Conservation (phyloP, 2,113 vertebrate species). For the Lasiurus borealis region DNA sequence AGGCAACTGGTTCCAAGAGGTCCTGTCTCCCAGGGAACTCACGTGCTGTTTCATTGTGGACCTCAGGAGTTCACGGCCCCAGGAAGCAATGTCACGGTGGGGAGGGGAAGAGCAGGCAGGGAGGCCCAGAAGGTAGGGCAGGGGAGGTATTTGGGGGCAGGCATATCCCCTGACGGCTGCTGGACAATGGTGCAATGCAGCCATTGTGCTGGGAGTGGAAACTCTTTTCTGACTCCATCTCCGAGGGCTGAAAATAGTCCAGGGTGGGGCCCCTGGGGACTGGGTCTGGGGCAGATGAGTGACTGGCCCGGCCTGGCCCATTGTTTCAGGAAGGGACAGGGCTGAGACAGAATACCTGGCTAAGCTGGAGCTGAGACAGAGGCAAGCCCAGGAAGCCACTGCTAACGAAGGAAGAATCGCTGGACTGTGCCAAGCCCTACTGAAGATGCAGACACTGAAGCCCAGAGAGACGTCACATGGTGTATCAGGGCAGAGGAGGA, state of each 20-base stretch:
- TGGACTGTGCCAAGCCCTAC: background rate
- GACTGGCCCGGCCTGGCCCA: background rate
- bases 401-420: background rate
- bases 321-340: slow-evolving; percentile 65
- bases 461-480: background rate
- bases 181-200: slow-evolving; percentile 63
- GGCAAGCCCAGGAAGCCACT: background rate
- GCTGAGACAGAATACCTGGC: background rate
- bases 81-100: slow-evolving; percentile 8
- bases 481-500: background rate
- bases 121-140: background rate
- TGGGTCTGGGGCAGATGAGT: slow-evolving; percentile 6
- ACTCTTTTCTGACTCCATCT: slow-evolving; percentile 64
- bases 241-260: slow-evolving; percentile 71
- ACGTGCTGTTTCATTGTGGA: background rate
- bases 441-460: background rate
- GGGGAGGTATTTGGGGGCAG: slow-evolving; percentile 45
- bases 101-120: background rate
- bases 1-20: background rate
- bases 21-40: background rate
- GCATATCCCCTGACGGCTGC: background rate
- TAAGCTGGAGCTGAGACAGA: background rate
- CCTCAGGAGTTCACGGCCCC: background rate
- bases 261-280: slow-evolving; percentile 22
- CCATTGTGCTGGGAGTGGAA: slow-evolving; percentile 73